A percentile compares a stretch with the other conserved stretches of the same genome.
phyloP scores from a whole-genome alignment of 2,888 invertebrate species.

The Andrena praecox region DNA sequence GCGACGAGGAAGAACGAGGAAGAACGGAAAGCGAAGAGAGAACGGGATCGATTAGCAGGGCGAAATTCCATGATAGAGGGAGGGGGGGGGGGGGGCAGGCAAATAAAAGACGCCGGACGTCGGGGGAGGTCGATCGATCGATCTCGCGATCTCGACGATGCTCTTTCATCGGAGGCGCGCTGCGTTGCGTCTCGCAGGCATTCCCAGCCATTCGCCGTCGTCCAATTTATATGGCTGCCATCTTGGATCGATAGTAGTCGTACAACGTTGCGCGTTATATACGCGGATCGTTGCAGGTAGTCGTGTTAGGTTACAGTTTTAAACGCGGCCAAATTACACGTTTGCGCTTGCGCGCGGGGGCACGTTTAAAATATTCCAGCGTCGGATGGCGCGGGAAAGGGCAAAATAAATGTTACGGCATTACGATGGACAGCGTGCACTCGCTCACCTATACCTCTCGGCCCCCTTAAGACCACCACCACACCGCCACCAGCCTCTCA shows the following conservation, averaged over 20 bases:
- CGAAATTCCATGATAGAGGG: background rate
- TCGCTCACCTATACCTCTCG: slow-evolving; percentile 72
- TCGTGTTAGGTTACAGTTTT: slow-evolving; percentile 84
- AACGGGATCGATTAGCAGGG: slow-evolving; percentile 11
- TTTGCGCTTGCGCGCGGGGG: slow-evolving; percentile 75
- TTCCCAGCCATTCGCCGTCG: slow-evolving; percentile 67
- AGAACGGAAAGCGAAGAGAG: background rate
- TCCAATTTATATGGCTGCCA: slow-evolving; percentile 82
- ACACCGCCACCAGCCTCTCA: background rate
- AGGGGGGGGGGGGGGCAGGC: background rate
- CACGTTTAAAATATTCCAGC: slow-evolving; percentile 83
- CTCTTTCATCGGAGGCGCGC: slow-evolving; percentile 62
- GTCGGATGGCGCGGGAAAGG: slow-evolving; percentile 81
- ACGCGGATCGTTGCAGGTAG: slow-evolving; percentile 73
- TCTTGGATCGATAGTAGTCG: slow-evolving; percentile 81
- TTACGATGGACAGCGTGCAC: slow-evolving; percentile 79
- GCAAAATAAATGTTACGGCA: slow-evolving; percentile 83
- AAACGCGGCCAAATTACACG: slow-evolving; percentile 84
- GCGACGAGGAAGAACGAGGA: background rate
- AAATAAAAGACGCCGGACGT: background rate
- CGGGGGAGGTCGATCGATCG: slow-evolving; percentile 22
- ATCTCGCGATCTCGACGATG: slow-evolving; percentile 41
- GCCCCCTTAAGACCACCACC: slow-evolving; percentile 51
- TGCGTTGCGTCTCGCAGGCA: slow-evolving; percentile 42
- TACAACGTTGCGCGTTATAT: slow-evolving; percentile 63